phyloP scores from a whole-genome alignment of 2,888 invertebrate species.

The Tortricodes alternella region DNA sequence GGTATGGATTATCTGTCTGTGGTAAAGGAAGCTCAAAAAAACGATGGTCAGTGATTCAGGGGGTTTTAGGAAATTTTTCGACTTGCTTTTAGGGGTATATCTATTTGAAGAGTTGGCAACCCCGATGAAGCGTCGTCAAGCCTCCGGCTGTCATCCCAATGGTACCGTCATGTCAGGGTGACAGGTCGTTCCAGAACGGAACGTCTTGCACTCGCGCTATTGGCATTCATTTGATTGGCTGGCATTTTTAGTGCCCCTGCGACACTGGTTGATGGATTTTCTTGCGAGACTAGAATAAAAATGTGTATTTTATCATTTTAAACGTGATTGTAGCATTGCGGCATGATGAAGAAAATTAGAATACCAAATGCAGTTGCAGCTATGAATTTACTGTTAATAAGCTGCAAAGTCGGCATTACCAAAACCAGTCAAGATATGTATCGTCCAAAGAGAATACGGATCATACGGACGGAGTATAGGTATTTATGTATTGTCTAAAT shows the following conservation, averaged over 20 bases:
- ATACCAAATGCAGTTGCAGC: constrained; percentile 12
- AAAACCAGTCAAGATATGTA: no score
- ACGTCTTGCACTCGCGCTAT: constrained; percentile 3
- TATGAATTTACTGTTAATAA: no score
- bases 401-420: constrained; percentile 2
- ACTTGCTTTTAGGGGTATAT: no score
- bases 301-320: constrained; percentile 8
- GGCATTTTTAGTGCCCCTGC: constrained; percentile 16
- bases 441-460: no score
- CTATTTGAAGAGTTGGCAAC: no score
- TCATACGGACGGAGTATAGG: no score
- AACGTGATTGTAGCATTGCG: constrained; percentile 3
- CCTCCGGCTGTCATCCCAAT: constrained; percentile 6
- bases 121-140: no score
- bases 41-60: no score
- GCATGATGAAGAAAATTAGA: no score
- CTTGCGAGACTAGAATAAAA: constrained; percentile 1
- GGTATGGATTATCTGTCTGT: no score
- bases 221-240: constrained; percentile 6
- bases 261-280: constrained; percentile 2
- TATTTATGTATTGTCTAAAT: neutral
- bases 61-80: no score
- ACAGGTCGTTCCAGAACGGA: constrained; percentile 20
- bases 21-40: no score
- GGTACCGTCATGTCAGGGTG: constrained; percentile 11